phyloP scores from a whole-genome alignment of 2,888 invertebrate species.

The Cosmia trapezina region DNA sequence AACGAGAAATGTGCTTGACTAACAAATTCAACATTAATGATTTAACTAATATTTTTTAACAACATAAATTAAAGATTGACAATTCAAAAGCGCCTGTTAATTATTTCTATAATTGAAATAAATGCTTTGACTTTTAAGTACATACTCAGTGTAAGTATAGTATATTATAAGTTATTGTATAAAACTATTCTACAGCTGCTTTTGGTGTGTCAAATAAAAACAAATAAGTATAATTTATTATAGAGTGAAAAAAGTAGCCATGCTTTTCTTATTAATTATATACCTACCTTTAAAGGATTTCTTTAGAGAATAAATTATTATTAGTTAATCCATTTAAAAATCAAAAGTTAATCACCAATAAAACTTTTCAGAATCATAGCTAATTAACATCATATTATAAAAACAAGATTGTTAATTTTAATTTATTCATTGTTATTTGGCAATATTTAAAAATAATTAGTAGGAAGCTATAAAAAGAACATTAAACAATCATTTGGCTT shows the following conservation, averaged over 20 bases:
- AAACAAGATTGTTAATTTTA: slow-evolving; percentile 15
- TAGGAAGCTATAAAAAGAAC: not conserved
- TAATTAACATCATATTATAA: not conserved
- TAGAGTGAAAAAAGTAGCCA: no score
- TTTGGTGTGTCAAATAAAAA: not conserved
- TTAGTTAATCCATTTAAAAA: no score
- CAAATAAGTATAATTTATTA: no score
- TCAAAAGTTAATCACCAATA: slow-evolving; percentile 2
- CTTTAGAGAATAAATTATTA: not conserved
- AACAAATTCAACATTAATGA: not conserved
- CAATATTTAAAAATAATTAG: slow-evolving; percentile 13
- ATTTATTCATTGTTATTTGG: slow-evolving; percentile 23
- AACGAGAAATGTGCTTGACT: not conserved
- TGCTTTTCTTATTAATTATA: not conserved
- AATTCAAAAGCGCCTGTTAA: no score
- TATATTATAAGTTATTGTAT: no score
- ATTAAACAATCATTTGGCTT: not conserved
- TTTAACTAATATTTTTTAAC: not conserved
- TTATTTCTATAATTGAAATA: no score
- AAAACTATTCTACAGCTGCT: not conserved
- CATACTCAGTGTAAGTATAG: not conserved
- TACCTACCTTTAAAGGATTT: not conserved
- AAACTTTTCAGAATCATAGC: not conserved
- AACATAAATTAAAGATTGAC: no score
- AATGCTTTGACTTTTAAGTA: not conserved